Conservation (phyloP, 2,888 invertebrate species). For the Listrodromus nycthemerus region DNA sequence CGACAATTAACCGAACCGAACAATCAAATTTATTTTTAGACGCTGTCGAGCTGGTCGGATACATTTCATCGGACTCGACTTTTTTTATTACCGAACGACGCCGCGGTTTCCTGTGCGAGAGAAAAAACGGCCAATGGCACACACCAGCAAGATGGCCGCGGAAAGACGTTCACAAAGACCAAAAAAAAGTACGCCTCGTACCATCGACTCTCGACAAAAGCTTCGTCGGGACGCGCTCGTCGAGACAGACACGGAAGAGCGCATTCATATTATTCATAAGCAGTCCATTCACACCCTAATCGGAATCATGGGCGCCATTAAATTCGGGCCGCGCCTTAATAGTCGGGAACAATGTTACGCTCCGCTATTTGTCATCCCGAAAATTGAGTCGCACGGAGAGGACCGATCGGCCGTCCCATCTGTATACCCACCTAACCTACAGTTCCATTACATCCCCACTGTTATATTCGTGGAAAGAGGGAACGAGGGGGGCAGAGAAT, state of each 20-base stretch:
- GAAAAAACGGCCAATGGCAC: background rate
- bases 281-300: constrained; percentile 76
- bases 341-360: constrained; percentile 75
- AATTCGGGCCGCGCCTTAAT: constrained; percentile 79
- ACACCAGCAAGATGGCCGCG: constrained; percentile 15
- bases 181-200: constrained; percentile 13
- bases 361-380: constrained; percentile 78
- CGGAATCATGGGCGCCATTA: constrained; percentile 78
- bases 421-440: constrained; percentile 42
- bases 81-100: background rate
- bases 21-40: background rate
- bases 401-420: constrained; percentile 57
- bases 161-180: constrained; percentile 18
- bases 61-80: background rate
- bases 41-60: background rate
- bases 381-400: constrained; percentile 78
- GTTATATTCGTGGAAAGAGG: constrained; percentile 35
- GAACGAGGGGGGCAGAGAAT: constrained; percentile 27
- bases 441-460: constrained; percentile 48
- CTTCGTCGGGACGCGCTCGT: constrained; percentile 28
- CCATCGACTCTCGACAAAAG: constrained; percentile 28
- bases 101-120: background rate
- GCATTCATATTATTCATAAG: constrained; percentile 73
- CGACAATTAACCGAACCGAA: background rate
- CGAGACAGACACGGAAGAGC: background rate